Conservation (phyloP, 2,113 vertebrate species). For the Seriola quinqueradiata region DNA sequence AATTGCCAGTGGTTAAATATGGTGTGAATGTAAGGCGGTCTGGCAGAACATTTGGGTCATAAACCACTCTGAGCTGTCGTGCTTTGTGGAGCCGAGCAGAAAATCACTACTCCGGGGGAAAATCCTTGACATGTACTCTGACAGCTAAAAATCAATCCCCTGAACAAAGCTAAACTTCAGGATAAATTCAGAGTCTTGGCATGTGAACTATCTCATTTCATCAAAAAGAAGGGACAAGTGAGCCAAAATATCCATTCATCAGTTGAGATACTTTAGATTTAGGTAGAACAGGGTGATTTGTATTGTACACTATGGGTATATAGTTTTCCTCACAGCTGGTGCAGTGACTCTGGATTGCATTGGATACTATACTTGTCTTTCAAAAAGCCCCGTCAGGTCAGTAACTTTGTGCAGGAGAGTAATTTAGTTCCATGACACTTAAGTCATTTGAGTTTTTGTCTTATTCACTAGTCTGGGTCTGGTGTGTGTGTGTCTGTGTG, state of each 20-base stretch:
- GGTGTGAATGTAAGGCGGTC: constrained; percentile 56
- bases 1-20: constrained; percentile 74
- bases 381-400: constrained; percentile 10
- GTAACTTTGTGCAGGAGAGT: constrained; percentile 33
- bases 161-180: constrained; percentile 50
- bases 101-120: constrained; percentile 54
- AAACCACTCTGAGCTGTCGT: constrained; percentile 53
- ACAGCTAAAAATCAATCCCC: constrained; percentile 61
- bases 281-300: background rate
- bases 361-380: constrained; percentile 12
- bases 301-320: background rate
- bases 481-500: background rate
- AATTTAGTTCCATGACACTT: constrained; percentile 55
- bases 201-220: constrained; percentile 12
- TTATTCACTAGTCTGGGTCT: constrained; percentile 24
- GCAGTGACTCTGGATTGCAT: background rate
- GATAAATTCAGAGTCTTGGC: constrained; percentile 48
- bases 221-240: background rate
- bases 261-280: constrained; percentile 12
- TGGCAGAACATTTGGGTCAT: constrained; percentile 57
- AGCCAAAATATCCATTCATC: constrained; percentile 6
- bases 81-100: constrained; percentile 54
- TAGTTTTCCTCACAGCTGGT: background rate
- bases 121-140: constrained; percentile 53
- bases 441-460: constrained; percentile 32